Conservation (phyloP, 2,113 vertebrate species). For the Mormyrus iriodes region DNA sequence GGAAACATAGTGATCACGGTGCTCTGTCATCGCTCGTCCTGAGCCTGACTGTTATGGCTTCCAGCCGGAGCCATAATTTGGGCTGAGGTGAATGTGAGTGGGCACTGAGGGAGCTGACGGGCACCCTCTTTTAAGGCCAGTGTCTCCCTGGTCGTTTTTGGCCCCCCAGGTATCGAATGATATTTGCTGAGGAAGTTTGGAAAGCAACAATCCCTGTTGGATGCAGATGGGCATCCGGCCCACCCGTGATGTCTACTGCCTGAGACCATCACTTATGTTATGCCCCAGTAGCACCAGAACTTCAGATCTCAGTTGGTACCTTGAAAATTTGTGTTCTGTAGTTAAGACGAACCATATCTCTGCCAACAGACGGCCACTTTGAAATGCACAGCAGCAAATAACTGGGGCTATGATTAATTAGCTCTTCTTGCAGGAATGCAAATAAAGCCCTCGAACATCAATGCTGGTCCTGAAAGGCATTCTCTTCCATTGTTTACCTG, state of each 20-base stretch:
- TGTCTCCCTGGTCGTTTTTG: not conserved
- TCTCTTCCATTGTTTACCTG: slow-evolving; percentile 47
- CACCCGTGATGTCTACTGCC: not conserved
- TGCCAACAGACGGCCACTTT: not conserved
- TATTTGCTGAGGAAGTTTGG: not conserved
- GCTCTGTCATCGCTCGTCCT: not conserved
- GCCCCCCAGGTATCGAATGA: not conserved
- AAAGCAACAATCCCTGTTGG: not conserved
- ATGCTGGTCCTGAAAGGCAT: slow-evolving; percentile 16
- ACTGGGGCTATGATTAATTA: slow-evolving; percentile 13
- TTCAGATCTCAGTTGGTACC: not conserved
- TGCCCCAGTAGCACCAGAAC: not conserved
- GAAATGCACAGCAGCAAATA: not conserved
- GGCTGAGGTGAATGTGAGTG: not conserved
- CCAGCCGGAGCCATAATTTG: too few species aligned
- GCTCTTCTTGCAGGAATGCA: slow-evolving; percentile 16
- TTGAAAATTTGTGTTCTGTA: not conserved
- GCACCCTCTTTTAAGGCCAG: not conserved
- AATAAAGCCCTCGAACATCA: slow-evolving; percentile 43
- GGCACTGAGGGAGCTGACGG: not conserved
- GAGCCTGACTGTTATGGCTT: not conserved
- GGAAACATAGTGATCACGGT: not conserved
- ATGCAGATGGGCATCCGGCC: not conserved
- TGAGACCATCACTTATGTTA: not conserved
- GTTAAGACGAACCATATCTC: not conserved